phyloP scores from a whole-genome alignment of 2,888 invertebrate genomes.

The Nematopogon swammerdamellus region DNA sequence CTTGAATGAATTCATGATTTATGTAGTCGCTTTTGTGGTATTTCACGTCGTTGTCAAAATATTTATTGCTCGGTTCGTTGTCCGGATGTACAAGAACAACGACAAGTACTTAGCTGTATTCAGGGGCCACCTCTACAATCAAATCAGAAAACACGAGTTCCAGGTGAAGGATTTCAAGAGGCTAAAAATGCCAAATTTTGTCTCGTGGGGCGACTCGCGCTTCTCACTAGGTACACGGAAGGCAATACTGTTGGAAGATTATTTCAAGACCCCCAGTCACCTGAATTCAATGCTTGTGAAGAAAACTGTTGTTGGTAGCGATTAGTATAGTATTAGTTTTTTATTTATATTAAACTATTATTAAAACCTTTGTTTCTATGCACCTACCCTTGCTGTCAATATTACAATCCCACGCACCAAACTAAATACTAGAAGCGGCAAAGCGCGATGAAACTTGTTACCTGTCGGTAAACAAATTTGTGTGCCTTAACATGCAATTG shows the following conservation, averaged over 20 bases:
- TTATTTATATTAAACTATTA: no score
- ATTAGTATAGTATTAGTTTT: no score
- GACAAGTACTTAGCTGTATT: conserved; percentile 42
- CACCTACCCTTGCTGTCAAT: no score
- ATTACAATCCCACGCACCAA: no score
- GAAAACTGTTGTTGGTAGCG: neutral
- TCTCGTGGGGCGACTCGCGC: conserved; percentile 40
- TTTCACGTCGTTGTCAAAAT: conserved; percentile 33
- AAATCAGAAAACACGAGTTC: conserved; percentile 31
- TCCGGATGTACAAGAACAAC: conserved; percentile 37
- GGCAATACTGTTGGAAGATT: conserved; percentile 34
- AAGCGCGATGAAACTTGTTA: no score
- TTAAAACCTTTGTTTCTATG: no score
- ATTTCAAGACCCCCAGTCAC: conserved; percentile 42
- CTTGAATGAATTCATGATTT: conserved; percentile 29
- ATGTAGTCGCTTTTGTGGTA: conserved; percentile 30
- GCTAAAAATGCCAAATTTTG: conserved; percentile 25
- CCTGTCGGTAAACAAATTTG: no score
- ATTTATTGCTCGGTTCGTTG: conserved; percentile 35
- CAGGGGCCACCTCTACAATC: conserved; percentile 30
- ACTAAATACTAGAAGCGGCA: no score
- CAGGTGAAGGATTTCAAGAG: conserved; percentile 34
- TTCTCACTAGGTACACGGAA: conserved; percentile 35
- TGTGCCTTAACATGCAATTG: no score
- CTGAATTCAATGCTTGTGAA: conserved; percentile 27